Evolutionary conservation across 2,797 vertebrate species (phyloP), one percentile per base, ranked within the genome.

Genomic region (Morus bassanus): DNA sequence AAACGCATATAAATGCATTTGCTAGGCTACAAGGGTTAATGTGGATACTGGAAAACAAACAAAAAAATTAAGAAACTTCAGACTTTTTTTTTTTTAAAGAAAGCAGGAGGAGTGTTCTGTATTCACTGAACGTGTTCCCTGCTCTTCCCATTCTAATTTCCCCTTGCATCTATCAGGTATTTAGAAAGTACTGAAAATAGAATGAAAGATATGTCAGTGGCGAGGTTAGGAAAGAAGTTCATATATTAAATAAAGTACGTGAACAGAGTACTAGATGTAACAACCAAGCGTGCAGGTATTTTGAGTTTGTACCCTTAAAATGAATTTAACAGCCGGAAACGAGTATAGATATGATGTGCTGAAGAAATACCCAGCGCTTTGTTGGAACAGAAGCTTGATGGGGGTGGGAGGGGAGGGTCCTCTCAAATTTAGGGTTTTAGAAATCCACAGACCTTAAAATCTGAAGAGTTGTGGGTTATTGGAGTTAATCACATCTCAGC

Each of bases 281-380:
- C 35, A 73, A 41, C 7, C 2, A 74, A 73, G 39, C 56, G 48
- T 83, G 56, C 68, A 43, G 41, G 30, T 64, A 43, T 64, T 51
- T 63, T 27, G 24, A 43, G 24, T 30, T 59, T 59, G 24, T 69
- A 37, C 48, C 33, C 11, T 41, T 85, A 45, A 50, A 56, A 60
- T 39, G 5, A 67, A 37, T 54, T 67, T 35, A 75, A 56, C 53
- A 50, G 11, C 35, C 64, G 50, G 30, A 80, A 67, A 39, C 37
- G 2, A 0, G 31, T 18, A 8, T 33, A 21, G 60, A 18, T 56
- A 22, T 0, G 1, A 37, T 18, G 28, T 37, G 24, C 46, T 75
- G 46, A 39, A n/a, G n/a, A 80, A 85, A n/a, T 43, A 35, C 50
- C 10, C 37, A 56, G 64, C 43, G 17, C 35, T 70, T 43, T 56